Conservation (phyloP, 2,797 vertebrate genomes). For the Aythya fuligula region DNA sequence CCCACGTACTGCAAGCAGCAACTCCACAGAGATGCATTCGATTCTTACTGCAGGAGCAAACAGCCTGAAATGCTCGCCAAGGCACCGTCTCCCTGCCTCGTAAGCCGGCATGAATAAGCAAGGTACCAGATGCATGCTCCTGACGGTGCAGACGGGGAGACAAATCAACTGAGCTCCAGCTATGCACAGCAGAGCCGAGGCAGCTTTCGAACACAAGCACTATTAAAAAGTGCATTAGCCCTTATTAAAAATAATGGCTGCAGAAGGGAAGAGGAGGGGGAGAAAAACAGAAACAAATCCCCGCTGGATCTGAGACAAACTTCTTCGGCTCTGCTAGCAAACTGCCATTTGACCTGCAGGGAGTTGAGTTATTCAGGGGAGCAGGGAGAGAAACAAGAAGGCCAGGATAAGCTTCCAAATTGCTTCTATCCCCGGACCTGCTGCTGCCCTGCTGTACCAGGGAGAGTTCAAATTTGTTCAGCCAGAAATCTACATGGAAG, state of each 20-base stretch:
- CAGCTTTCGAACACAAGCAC: not conserved
- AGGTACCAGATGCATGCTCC: not conserved
- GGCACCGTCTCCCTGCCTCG: not conserved
- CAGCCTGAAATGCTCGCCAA: not conserved
- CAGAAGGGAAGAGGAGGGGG: not conserved
- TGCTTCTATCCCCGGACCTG: not conserved
- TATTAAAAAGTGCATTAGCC: conserved; percentile 3
- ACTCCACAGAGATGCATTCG: not conserved
- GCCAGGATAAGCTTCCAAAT: not conserved
- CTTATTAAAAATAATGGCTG: not conserved
- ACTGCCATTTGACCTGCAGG: not conserved
- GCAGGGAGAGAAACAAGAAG: not conserved
- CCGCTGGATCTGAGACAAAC: not conserved
- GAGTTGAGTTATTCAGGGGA: not conserved
- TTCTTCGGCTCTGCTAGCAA: not conserved
- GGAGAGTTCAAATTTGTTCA: conserved; percentile 64
- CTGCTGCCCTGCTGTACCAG: not conserved
- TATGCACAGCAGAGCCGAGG: not conserved
- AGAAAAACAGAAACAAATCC: not conserved
- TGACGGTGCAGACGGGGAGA: not conserved
- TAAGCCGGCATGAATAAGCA: conserved; percentile 32
- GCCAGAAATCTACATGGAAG: conserved; percentile 68
- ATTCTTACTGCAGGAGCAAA: not conserved
- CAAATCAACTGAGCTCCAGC: not conserved
- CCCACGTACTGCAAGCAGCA: rapidly evolving